A percentile compares a stretch with the other conserved stretches of the same genome.
These are phyloP conservation scores for Theocolax elegans DNA, from an alignment of 1,140 invertebrate species.

Conservation along the genomic window DNA sequence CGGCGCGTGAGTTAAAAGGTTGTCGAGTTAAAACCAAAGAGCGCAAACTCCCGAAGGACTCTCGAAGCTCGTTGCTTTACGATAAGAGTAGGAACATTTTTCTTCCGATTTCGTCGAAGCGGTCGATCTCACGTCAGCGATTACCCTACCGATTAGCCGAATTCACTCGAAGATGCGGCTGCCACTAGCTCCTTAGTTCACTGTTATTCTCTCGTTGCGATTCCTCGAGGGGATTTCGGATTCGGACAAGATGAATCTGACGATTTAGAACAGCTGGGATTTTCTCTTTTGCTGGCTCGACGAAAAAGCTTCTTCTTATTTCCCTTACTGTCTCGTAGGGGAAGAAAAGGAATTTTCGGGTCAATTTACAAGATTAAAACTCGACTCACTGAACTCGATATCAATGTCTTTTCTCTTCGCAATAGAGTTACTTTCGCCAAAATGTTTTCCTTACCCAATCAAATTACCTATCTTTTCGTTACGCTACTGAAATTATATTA, in stretches of 20 bases:
- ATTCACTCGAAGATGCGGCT: too few species aligned
- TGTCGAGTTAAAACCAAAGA: too few species aligned
- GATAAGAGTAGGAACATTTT: constrained; percentile 1
- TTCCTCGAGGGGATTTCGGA: neutral
- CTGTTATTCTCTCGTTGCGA: neutral
- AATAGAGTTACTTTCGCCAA: too few species aligned
- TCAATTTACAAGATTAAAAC: constrained; percentile 25
- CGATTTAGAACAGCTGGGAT: constrained; percentile 3
- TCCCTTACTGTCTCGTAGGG: neutral
- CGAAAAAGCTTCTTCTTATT: neutral
- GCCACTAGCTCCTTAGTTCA: too few species aligned
- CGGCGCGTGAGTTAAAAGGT: too few species aligned
- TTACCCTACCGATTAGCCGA: constrained; percentile 22
- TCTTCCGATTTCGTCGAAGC: neutral
- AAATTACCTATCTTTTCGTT: too few species aligned
- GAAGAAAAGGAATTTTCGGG: neutral
- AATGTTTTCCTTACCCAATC: too few species aligned
- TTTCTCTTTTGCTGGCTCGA: neutral
- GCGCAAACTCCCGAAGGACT: too few species aligned
- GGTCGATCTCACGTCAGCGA: constrained; percentile 12
- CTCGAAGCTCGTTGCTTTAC: neutral
- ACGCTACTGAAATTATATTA: too few species aligned
- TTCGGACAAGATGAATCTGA: constrained; percentile 11
- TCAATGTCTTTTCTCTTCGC: too few species aligned
- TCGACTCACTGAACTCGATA: neutral